Evolutionary conservation across 2,113 vertebrate genomes (phyloP).

Genomic region (Astur gentilis): DNA sequence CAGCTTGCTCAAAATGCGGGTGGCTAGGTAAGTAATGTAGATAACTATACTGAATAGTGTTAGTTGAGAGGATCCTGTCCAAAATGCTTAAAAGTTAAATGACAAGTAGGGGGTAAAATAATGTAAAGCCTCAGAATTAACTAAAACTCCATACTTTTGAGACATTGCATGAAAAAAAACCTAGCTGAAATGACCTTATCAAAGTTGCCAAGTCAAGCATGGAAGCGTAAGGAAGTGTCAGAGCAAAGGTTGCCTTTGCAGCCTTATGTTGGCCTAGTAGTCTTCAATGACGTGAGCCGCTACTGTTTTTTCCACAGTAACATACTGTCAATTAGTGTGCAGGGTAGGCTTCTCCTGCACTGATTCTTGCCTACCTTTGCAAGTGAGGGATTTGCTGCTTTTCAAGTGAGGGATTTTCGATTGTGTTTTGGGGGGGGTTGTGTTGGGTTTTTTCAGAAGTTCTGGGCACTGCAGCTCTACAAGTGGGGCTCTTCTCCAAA

Average conservation of each 20-base stretch:
- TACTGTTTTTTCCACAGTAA: background rate
- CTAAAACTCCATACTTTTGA: fast-evolving
- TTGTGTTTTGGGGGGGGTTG: too few species aligned
- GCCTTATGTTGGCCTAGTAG: background rate
- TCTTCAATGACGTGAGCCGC: fast-evolving
- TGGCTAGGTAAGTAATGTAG: too few species aligned
- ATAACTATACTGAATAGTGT: too few species aligned
- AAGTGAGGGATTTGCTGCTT: background rate
- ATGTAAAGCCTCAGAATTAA: background rate
- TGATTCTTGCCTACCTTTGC: too few species aligned
- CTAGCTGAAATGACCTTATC: background rate
- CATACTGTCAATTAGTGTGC: fast-evolving
- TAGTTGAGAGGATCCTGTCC: background rate
- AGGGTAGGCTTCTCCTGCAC: background rate
- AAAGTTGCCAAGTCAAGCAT: background rate
- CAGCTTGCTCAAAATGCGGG: fast-evolving
- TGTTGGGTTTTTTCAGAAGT: background rate
- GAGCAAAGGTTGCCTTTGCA: background rate
- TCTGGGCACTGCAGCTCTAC: background rate
- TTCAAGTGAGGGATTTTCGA: fast-evolving
- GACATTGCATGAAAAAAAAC: background rate
- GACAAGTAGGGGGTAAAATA: background rate
- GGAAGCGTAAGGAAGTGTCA: background rate
- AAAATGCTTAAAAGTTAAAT: background rate
- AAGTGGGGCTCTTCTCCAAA: background rate